Conservation (phyloP, 2,888 invertebrate species). For the Sisyra terminalis region DNA sequence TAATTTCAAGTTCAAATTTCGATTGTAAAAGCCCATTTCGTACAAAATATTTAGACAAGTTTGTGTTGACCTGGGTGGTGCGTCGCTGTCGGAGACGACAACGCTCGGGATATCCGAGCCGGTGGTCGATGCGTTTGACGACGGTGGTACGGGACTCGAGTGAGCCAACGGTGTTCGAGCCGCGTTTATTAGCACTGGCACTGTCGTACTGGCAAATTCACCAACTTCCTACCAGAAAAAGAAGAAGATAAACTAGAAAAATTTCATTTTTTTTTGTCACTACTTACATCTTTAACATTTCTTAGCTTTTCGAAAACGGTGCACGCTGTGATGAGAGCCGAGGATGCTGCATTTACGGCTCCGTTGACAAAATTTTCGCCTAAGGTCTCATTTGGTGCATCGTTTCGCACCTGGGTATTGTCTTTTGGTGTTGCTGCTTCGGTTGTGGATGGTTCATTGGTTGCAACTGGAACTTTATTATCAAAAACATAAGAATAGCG, state of each 20-base stretch:
- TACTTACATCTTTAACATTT: conserved; percentile 16
- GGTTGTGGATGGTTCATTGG: not conserved
- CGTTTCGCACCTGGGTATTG: not conserved
- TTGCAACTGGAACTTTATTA: conserved; percentile 7
- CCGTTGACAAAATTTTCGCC: conserved; percentile 26
- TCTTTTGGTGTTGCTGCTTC: not conserved
- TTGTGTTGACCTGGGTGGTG: conserved; percentile 19
- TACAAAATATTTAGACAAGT: conserved; percentile 21
- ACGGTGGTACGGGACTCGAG: conserved; percentile 9
- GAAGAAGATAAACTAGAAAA: not conserved
- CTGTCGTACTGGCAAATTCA: not conserved
- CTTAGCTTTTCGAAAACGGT: conserved; percentile 27
- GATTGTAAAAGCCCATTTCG: conserved; percentile 29
- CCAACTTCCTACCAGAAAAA: not conserved
- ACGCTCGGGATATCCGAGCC: conserved; percentile 21
- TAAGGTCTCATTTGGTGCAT: conserved; percentile 11
- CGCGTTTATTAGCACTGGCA: not conserved
- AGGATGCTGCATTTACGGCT: conserved; percentile 27
- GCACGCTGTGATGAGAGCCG: conserved; percentile 26
- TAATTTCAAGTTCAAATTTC: conserved; percentile 25
- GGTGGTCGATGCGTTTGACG: conserved; percentile 10
- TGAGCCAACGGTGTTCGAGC: conserved; percentile 7
- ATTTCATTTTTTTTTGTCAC: not conserved
- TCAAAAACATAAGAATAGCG: conserved; percentile 6
- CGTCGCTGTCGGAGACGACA: conserved; percentile 19